Percentiles rank a stretch among this genome's conserved stretches.
Conservation (phyloP, 2,888 invertebrate genomes). For the Andrena marginata region DNA sequence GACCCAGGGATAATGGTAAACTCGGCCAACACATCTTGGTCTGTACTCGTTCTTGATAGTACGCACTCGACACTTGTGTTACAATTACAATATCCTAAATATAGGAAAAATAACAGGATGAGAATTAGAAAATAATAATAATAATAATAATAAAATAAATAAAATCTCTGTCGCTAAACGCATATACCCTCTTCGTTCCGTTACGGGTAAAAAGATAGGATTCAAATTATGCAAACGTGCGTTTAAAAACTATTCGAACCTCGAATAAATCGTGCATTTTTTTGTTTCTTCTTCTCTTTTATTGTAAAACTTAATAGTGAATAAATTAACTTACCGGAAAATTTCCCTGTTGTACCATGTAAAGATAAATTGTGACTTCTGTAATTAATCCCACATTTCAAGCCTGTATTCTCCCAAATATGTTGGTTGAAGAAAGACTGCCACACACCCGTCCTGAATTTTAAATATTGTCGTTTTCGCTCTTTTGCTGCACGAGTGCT, state of each 20-base stretch:
- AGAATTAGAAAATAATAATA: conserved; percentile 4
- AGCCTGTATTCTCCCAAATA: too few relatives aligned
- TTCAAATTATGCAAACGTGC: background rate
- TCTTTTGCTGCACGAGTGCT: background rate
- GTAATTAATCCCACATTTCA: too few relatives aligned
- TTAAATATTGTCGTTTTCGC: too few relatives aligned
- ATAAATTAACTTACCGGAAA: too few relatives aligned
- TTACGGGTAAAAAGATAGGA: conserved; percentile 1
- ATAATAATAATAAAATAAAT: background rate
- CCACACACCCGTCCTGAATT: too few relatives aligned
- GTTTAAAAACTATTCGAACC: background rate
- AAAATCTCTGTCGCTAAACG: background rate
- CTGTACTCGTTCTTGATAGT: background rate
- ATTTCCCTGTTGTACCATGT: too few relatives aligned
- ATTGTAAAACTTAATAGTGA: background rate
- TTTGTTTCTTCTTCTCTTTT: background rate
- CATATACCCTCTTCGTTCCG: background rate
- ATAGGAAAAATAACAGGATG: conserved; percentile 1
- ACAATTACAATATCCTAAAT: conserved; percentile 4
- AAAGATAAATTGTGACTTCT: too few relatives aligned
- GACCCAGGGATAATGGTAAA: background rate
- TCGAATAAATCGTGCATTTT: conserved; percentile 3
- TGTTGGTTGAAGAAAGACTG: too few relatives aligned
- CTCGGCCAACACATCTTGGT: background rate
- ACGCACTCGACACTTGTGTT: conserved; percentile 4